Conservation (phyloP, 2,888 invertebrate species). For the Margaritifera margaritifera region DNA sequence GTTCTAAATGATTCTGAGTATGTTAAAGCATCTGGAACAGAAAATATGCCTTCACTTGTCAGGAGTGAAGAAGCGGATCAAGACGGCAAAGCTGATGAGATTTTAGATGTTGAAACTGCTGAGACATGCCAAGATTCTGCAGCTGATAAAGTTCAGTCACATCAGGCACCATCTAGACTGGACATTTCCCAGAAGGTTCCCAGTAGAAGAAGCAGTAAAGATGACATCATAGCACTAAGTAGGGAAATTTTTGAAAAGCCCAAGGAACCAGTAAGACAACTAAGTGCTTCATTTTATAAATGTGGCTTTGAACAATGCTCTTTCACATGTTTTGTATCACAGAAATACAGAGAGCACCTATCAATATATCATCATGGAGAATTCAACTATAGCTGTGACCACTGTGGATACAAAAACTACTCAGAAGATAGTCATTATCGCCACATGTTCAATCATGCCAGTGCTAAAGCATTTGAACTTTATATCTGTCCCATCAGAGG, state of each 20-base stretch:
- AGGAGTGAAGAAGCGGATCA: not conserved
- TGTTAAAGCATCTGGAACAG: no score
- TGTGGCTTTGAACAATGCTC: constrained; percentile 60
- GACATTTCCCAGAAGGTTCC: not conserved
- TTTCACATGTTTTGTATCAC: constrained; percentile 49
- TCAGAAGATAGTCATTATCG: constrained; percentile 55
- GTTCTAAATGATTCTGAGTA: no score
- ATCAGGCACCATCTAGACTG: not conserved
- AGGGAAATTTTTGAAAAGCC: constrained; percentile 6
- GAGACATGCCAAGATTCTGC: not conserved
- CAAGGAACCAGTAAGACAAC: constrained; percentile 6
- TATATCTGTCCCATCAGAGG: constrained; percentile 55
- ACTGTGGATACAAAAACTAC: constrained; percentile 58
- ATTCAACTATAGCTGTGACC: constrained; percentile 51
- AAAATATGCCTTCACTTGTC: not conserved
- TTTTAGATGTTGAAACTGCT: not conserved
- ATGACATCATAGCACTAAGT: not conserved
- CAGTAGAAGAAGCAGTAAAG: constrained; percentile 3
- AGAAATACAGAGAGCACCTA: constrained; percentile 53
- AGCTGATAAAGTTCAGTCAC: not conserved
- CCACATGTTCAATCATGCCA: constrained; percentile 57
- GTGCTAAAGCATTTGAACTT: constrained; percentile 47
- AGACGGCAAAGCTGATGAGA: not conserved
- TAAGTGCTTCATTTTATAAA: constrained; percentile 47
- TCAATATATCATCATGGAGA: constrained; percentile 44